Percentiles rank a stretch among this genome's conserved stretches.
These are phyloP conservation scores for Vidua chalybeata DNA, from an alignment of 2,113 vertebrate species.

Conservation along the genomic window DNA sequence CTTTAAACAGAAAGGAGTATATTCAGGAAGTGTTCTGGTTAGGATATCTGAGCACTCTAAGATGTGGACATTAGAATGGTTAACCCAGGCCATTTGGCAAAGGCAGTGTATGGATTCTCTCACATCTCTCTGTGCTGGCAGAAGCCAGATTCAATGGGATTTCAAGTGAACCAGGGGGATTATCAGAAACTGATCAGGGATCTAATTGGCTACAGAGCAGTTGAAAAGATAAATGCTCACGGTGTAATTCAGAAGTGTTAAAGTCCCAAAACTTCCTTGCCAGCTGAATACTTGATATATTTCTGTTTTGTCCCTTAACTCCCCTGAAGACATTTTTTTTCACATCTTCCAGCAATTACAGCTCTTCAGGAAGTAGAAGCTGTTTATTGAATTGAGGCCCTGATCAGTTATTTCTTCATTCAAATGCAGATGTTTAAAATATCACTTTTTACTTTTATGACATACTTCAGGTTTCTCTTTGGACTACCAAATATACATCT, in stretches of 20 bases:
- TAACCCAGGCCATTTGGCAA: not conserved
- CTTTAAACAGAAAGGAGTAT: not conserved
- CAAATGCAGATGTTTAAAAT: not conserved
- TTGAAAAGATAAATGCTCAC: not conserved
- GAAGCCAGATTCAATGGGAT: not conserved
- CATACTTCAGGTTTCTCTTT: not conserved
- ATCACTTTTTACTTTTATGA: not conserved
- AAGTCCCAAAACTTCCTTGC: not conserved
- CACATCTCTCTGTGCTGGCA: not conserved
- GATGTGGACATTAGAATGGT: not conserved
- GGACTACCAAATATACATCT: not conserved
- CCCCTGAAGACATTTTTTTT: not conserved
- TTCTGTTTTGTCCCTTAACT: not conserved
- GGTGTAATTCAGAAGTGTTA: not conserved
- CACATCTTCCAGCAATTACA: not conserved
- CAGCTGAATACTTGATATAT: not conserved
- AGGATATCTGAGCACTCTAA: not conserved
- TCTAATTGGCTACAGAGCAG: not conserved
- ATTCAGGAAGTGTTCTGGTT: not conserved
- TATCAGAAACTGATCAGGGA: not conserved
- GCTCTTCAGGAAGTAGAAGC: not conserved
- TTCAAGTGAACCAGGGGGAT: not conserved
- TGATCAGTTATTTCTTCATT: not conserved
- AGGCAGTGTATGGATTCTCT: not conserved
- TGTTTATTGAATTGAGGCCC: not conserved